Conservation (phyloP, 2,888 invertebrate genomes). For the Aquatica leii region DNA sequence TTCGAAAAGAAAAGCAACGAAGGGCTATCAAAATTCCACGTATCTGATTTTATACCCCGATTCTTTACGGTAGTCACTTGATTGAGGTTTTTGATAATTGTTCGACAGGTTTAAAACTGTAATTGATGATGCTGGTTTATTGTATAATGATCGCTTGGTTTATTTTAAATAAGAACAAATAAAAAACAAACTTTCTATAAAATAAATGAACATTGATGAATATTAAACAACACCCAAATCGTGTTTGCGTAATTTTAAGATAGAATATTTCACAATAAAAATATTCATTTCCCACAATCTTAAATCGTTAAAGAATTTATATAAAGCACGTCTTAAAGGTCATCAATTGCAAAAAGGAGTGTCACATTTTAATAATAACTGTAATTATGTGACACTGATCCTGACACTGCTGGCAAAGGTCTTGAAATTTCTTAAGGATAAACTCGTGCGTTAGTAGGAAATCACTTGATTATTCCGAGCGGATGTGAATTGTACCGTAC, state of each 20-base stretch:
- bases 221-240: conserved; percentile 4
- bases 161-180: conserved; percentile 25
- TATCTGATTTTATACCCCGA: conserved; percentile 31
- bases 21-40: conserved; percentile 36
- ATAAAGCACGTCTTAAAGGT: conserved; percentile 42
- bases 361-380: conserved; percentile 41
- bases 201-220: neutral
- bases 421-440: conserved; percentile 39
- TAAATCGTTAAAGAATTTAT: conserved; percentile 29
- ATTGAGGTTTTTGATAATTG: conserved; percentile 39
- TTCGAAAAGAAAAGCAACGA: conserved; percentile 18
- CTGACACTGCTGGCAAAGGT: conserved; percentile 39
- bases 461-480: conserved; percentile 28
- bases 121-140: conserved; percentile 36
- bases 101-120: conserved; percentile 40
- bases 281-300: conserved; percentile 38
- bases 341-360: conserved; percentile 39
- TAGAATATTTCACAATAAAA: conserved; percentile 14
- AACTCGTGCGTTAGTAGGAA: conserved; percentile 42
- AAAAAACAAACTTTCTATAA: conserved; percentile 8
- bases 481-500: neutral
- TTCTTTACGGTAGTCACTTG: conserved; percentile 34
- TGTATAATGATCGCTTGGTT: conserved; percentile 36
- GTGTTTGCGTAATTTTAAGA: conserved; percentile 6
- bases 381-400: conserved; percentile 45